Percentiles rank a stretch among this genome's conserved stretches.
Conservation (phyloP, 2,888 invertebrate species). For the Saturnia pavonia region DNA sequence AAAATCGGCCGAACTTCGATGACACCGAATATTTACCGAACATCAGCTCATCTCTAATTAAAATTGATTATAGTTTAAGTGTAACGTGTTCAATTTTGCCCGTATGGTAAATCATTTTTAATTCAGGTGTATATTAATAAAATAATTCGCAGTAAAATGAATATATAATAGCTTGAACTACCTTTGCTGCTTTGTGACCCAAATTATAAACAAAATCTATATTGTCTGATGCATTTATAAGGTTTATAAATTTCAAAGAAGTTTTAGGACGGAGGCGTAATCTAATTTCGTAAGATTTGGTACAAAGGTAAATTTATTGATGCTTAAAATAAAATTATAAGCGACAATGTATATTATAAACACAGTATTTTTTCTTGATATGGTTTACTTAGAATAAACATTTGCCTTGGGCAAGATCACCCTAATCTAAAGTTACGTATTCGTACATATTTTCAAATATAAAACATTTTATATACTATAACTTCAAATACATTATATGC, state of each 20-base stretch:
- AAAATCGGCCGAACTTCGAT: too few relatives aligned
- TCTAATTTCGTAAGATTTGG: constrained; percentile 39
- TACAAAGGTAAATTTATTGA: constrained; percentile 22
- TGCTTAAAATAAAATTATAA: constrained; percentile 24
- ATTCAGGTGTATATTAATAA: not conserved
- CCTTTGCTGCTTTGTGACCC: not conserved
- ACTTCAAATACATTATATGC: not conserved
- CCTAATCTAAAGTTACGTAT: constrained; percentile 23
- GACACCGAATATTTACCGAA: too few relatives aligned
- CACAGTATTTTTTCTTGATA: constrained; percentile 45
- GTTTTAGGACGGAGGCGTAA: constrained; percentile 46
- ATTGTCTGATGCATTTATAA: constrained; percentile 5
- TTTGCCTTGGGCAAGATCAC: constrained; percentile 55
- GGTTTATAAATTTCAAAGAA: constrained; percentile 30
- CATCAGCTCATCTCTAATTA: too few relatives aligned
- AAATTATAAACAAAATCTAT: not conserved
- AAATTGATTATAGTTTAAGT: not conserved
- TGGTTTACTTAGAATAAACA: constrained; percentile 45
- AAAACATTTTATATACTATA: not conserved
- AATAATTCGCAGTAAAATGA: not conserved
- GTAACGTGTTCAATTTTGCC: not conserved
- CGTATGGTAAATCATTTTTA: not conserved
- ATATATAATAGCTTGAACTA: not conserved
- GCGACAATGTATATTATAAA: constrained; percentile 17
- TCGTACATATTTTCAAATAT: not conserved